Evolutionary conservation across 2,888 invertebrate genomes (phyloP).

Genomic region (Agonum fuliginosum): DNA sequence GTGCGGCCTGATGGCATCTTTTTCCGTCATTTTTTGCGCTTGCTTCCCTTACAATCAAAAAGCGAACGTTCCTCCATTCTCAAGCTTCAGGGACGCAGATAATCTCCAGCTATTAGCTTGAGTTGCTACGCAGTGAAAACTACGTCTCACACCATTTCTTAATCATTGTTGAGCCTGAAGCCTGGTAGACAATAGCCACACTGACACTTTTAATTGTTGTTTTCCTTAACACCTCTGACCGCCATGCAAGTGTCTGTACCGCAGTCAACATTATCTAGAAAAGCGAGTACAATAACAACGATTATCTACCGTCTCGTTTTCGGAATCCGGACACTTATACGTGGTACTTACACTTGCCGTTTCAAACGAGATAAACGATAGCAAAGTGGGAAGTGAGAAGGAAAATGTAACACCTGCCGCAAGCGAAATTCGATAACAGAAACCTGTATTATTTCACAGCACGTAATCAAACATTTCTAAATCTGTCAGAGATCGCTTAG

Average conservation of each 20-base stretch:
- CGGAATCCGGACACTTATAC: not conserved
- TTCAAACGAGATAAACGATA: not conserved
- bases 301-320: too few relatives aligned
- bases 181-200: slow-evolving; percentile 2
- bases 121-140: not conserved
- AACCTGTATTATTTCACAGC: slow-evolving; percentile 44
- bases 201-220: too few relatives aligned
- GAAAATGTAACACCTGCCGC: slow-evolving; percentile 11
- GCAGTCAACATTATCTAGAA: too few relatives aligned
- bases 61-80: slow-evolving; percentile 65
- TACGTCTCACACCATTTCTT: not conserved
- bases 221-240: too few relatives aligned
- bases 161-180: not conserved
- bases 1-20: slow-evolving; percentile 65
- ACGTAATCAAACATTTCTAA: slow-evolving; percentile 45
- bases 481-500: slow-evolving; percentile 39
- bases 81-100: slow-evolving; percentile 53
- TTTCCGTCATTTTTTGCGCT: slow-evolving; percentile 64
- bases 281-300: too few relatives aligned
- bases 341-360: not conserved
- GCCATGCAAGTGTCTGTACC: too few relatives aligned
- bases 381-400: slow-evolving; percentile 6
- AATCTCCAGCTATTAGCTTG: slow-evolving; percentile 53
- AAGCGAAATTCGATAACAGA: slow-evolving; percentile 33
- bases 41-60: slow-evolving; percentile 65